These are phyloP conservation scores for Oceanites oceanicus DNA, from an alignment of 2,113 vertebrate genomes.

Conservation along the genomic window DNA sequence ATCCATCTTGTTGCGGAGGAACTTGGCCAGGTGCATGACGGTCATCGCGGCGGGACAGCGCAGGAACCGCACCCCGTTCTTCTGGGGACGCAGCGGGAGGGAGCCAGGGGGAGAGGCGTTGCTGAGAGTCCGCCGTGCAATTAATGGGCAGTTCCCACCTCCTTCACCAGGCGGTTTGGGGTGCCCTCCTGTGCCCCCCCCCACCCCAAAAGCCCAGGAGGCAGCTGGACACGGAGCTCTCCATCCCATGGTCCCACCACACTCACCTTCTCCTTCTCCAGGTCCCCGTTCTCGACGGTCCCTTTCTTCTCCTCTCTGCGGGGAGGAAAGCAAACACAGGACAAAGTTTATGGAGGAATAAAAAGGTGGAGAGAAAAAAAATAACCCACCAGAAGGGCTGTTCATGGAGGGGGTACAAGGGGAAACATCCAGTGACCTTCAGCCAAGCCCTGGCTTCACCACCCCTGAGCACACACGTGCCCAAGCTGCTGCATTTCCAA, in stretches of 20 bases:
- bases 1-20: conserved; percentile 94
- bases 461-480: fast-evolving
- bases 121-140: neutral
- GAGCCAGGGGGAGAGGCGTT: neutral
- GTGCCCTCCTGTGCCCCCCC: neutral
- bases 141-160: neutral
- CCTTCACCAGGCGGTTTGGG: neutral
- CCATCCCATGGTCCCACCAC: fast-evolving
- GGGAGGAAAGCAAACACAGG: neutral
- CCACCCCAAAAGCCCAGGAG: fast-evolving
- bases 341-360: neutral
- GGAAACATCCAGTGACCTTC: neutral
- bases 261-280: conserved; percentile 87
- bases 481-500: neutral
- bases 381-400: neutral
- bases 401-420: neutral
- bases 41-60: conserved; percentile 93
- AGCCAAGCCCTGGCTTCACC: neutral
- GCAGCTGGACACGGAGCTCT: neutral
- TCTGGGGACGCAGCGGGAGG: conserved; percentile 40
- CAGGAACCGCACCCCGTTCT: conserved; percentile 89
- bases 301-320: conserved; percentile 81
- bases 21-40: conserved; percentile 90
- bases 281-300: conserved; percentile 73
- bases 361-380: neutral